Evolutionary conservation across 2,888 invertebrate genomes (phyloP).

Genomic region (Drosophila vallismaia): DNA sequence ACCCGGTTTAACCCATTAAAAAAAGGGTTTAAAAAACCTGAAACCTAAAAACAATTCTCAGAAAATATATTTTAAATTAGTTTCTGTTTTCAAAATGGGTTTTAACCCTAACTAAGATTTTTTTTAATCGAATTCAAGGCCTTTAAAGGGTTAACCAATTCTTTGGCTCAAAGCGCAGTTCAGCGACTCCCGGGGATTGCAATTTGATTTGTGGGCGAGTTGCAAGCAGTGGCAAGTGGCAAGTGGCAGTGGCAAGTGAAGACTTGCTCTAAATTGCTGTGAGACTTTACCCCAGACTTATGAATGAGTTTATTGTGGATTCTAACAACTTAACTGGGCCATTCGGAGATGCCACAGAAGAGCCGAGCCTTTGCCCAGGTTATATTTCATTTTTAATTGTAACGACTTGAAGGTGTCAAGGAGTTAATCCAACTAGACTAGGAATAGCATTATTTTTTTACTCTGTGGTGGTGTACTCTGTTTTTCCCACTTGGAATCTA

Average conservation of each 20-base stretch:
- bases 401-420: conserved; percentile 28
- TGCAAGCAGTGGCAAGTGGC: neutral
- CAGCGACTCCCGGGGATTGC: conserved; percentile 31
- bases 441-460: neutral
- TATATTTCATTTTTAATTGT: conserved; percentile 36
- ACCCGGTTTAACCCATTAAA: conserved; percentile 5
- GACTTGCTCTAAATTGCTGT: conserved; percentile 47
- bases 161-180: conserved; percentile 14
- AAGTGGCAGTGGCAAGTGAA: conserved; percentile 37
- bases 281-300: conserved; percentile 39
- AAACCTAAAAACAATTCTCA: neutral
- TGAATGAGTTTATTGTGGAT: conserved; percentile 45
- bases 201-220: conserved; percentile 49
- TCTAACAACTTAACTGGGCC: conserved; percentile 40
- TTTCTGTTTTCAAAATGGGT: neutral
- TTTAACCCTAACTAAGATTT: neutral
- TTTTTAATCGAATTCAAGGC: too few species aligned
- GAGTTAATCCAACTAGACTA: conserved; percentile 7
- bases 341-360: too few species aligned
- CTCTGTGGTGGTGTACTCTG: too few species aligned
- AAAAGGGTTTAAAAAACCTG: neutral
- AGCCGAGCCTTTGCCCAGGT: conserved; percentile 3
- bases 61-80: neutral
- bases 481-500: too few species aligned
- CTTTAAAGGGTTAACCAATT: conserved; percentile 11